A percentile compares a stretch with the other conserved stretches of the same genome.
These are phyloP conservation scores for Hoplias malabaricus DNA, from an alignment of 2,113 vertebrate genomes.

Conservation along the genomic window DNA sequence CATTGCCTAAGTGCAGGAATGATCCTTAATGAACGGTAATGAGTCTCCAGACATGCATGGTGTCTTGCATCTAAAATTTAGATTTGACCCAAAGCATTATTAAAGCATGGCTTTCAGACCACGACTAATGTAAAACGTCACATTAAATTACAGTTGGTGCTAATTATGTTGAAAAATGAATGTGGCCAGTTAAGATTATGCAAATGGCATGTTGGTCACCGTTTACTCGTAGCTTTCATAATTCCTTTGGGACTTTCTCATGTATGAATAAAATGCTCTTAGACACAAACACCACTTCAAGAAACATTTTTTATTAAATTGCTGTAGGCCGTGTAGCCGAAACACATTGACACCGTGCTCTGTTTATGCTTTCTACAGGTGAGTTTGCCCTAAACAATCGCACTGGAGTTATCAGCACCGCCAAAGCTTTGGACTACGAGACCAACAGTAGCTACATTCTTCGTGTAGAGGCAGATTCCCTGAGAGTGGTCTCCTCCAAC, in stretches of 20 bases:
- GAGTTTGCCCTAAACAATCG: constrained; percentile 79
- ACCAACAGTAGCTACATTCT: constrained; percentile 75
- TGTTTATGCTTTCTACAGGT: constrained; percentile 64
- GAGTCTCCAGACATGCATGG: constrained; percentile 15
- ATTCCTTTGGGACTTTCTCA: too few relatives aligned
- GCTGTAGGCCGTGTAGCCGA: neutral
- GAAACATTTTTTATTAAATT: too few relatives aligned
- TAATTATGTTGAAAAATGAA: too few relatives aligned
- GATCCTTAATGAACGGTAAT: constrained; percentile 40
- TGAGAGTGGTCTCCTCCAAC: constrained; percentile 81
- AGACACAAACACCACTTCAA: too few relatives aligned
- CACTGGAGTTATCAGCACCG: constrained; percentile 79
- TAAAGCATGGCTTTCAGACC: constrained; percentile 9
- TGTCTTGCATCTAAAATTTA: constrained; percentile 25
- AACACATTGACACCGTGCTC: neutral
- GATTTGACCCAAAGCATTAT: constrained; percentile 31
- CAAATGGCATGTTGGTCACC: too few relatives aligned
- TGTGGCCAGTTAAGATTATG: too few relatives aligned
- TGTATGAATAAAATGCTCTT: too few relatives aligned
- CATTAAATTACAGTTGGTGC: neutral
- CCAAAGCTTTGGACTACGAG: constrained; percentile 84
- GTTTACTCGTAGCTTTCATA: too few relatives aligned
- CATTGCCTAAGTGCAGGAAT: constrained; percentile 34
- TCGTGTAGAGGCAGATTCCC: constrained; percentile 84
- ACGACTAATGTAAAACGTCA: neutral